Evolutionary conservation across 1,140 invertebrate species (phyloP), one percentile per base, ranked within the genome.

Genomic region (Drosophila malerkotliana): DNA sequence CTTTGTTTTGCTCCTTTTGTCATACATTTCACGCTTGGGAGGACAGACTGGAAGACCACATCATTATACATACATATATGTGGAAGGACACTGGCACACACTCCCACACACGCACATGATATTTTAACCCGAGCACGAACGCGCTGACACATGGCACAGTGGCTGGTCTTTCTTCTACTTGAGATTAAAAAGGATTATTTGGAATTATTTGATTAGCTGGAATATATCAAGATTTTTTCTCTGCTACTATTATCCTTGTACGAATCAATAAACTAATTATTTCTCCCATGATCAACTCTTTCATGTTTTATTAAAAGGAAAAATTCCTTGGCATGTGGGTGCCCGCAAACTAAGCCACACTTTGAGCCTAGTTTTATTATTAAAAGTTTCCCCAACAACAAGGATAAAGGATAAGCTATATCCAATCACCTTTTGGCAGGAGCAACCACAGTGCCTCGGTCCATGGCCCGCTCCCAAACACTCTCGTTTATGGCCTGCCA

Each of bases 21-120:
- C 82, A 85, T 85, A 85, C 78, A 87, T 87, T 87, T 87, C 75
- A 87, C 83, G 82, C 83, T 87, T 55, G 69, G 80, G 62, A 88
- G 74, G 61, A 60, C 69, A 61, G 73, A 71, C 61, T 76, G 66
- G 69, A 68, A 82, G 79, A 82, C 76, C 78, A 85, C 69, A 85
- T 85, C 81, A 87, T 85, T 87, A 82, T 74, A 77, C 67, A 77
- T 63, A 63, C 18, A 30, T 41, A 41, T 51, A 60, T 21, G 21
- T 32, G 30, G 44, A 47, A 47, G 44, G 44, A 47, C 44, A 47
- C 44, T 47, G 18, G 47, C 57, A 59, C 12, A 41, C 14, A 18
- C n/a, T 44, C 15, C 34, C 73, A 72, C 57, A 32, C 53, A 61
- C 44, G 30, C 26, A 55, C 14, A 30, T 18, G 5, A 45, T 47